Evolutionary conservation across 2,888 invertebrate species (phyloP), one percentile per base, ranked within the genome.

Genomic region (Deilephila elpenor): DNA sequence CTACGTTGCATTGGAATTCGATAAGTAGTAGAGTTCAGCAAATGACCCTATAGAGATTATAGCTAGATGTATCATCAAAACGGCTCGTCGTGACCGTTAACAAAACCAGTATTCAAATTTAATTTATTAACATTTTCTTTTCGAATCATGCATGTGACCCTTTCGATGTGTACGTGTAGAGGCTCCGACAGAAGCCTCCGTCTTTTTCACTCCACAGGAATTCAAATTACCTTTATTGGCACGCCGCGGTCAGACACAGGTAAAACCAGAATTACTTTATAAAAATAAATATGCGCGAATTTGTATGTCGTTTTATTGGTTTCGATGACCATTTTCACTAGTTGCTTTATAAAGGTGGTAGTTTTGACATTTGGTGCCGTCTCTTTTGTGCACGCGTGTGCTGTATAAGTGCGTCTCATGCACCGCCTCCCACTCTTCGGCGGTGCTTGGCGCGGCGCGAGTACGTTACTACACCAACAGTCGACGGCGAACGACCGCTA

Each of bases 191-290:
- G 82, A 84, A 91, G 86, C 90, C 88, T 92, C 88, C 80, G 87
- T 93, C 92, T 92, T 93, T 92, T 91, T 94, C 93, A 88, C 92
- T 91, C 93, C 82, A 82, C 87, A 89, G 91, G 93, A 92, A 94
- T 94, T 92, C 89, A 89, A 93, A 93, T 92, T 90, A 88, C 91
- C 91, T 92, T 73, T 93, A 93, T 91, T 91, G 90, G 92, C 88
- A 90, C 89, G 88, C 89, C 85, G 88, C n/a, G n/a, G n/a, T 84
- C 80, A 81, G 80, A 83, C 87, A 88, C 93, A 94, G 93, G 93
- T 93, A 92, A 91, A 92, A 93, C 94, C 89, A 84, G 90, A 93
- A 91, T 91, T 88, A 93, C 78, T 77, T 82, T 84, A 84, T 82
- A 76, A 89, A 89, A 89, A 84, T 89, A 79, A 77, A 85, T 76